phyloP scores from a whole-genome alignment of 2,797 vertebrate genomes.

The Rhabdophis nuchalis region DNA sequence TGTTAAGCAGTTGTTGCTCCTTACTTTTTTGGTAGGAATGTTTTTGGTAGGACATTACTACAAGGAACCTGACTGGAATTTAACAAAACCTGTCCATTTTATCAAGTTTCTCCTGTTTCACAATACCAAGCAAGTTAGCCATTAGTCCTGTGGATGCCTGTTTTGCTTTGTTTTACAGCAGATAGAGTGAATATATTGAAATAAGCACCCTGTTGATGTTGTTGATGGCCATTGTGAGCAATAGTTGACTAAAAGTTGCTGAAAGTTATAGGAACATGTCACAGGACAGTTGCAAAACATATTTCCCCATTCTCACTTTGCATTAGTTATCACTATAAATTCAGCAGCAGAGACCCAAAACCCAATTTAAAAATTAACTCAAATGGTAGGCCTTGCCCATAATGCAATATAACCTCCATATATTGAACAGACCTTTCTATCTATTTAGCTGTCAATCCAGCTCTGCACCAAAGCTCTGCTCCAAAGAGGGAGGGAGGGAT shows the following conservation, averaged over 20 bases:
- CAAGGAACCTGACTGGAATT: background rate
- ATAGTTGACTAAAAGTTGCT: background rate
- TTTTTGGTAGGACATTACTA: background rate
- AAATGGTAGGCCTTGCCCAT: background rate
- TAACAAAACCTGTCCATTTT: background rate
- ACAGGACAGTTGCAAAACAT: background rate
- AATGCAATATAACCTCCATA: background rate
- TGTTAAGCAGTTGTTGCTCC: background rate
- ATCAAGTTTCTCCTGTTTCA: background rate
- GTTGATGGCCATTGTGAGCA: background rate
- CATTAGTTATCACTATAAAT: background rate
- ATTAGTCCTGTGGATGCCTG: background rate
- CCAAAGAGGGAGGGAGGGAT: too few relatives aligned
- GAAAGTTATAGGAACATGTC: background rate
- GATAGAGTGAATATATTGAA: background rate
- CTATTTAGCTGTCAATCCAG: background rate
- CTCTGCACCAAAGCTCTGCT: background rate
- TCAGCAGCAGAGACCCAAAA: background rate
- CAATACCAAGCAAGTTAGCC: background rate
- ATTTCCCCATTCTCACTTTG: background rate
- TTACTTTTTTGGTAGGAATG: background rate
- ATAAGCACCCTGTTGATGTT: background rate
- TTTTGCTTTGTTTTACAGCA: background rate
- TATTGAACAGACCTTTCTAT: background rate
- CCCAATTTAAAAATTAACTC: background rate